Evolutionary conservation across 35 echinoderm and acorn worm species (phyloP), one percentile per base, ranked within the genome.

Genomic region (Acanthaster planci): DNA sequence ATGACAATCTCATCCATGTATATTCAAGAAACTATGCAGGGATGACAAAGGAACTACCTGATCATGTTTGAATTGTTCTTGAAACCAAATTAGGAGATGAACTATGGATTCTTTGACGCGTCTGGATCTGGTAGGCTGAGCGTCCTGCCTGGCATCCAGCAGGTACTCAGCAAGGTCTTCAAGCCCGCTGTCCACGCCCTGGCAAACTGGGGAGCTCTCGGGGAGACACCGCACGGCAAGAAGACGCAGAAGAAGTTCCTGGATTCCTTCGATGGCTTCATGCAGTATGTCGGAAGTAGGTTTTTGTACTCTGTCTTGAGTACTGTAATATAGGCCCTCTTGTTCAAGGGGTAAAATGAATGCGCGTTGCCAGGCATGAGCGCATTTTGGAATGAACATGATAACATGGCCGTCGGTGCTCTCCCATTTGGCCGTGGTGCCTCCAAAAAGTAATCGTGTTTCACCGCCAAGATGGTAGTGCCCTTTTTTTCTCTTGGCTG

Each of bases 231-330:
- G 39, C 89, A 94, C 85, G 91, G 95, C 16, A 98, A 89, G 79
- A 93, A 86, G 44, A 94, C 84, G 0, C 90, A 87, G 82, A 77
- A 93, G 67, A 93, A 85, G 35, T 98, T 98, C 37, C 55, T 90
- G 51, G 95, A 98, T 78, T 90, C 85, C 15, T 93, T 80, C 91
- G 95, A 98, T 56, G 90, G 81, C 76, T 98, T 98, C 58, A 76
- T 98, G 16, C 83, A 91, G 7, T 94, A 90, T 84, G 36, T 98
- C 38, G 76, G 83, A 60, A 89, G 95, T 98, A 81, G 60, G 86
- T 60, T 59, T 79, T 51, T 26, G 23, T 38, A 21, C 18, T 12
- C 58, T 38, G 27, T 26, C 27, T 59, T 59, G 3, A 34, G 8
- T 36, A 77, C 31, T 18, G 22, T 34, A 31, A n/a, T n/a, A 40